Evolutionary conservation across 1,140 invertebrate genomes (phyloP).

Genomic region (Drosophila serrata): DNA sequence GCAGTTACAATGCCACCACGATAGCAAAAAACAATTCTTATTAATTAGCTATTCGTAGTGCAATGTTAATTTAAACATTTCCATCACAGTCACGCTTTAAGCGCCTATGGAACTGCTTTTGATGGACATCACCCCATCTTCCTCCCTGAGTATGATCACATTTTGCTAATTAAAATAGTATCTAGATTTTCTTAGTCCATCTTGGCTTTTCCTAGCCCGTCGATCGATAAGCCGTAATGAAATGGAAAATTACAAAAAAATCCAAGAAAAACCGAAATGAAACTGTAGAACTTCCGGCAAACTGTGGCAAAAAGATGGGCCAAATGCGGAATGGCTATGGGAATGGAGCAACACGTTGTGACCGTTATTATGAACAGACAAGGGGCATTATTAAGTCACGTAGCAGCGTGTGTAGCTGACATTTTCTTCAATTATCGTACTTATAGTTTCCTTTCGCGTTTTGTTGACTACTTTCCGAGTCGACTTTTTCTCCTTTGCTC

Average conservation of each 20-base stretch:
- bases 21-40: slow-evolving; percentile 26
- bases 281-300: slow-evolving; percentile 12
- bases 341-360: slow-evolving; percentile 61
- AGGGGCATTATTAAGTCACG: slow-evolving; percentile 79
- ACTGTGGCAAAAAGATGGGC: slow-evolving; percentile 23
- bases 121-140: background rate
- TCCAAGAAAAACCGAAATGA: slow-evolving; percentile 18
- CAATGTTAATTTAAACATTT: slow-evolving; percentile 58
- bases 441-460: slow-evolving; percentile 76
- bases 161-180: slow-evolving; percentile 50
- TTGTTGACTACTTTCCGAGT: slow-evolving; percentile 42
- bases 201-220: slow-evolving; percentile 27
- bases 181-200: slow-evolving; percentile 3
- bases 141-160: background rate
- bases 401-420: slow-evolving; percentile 76
- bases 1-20: slow-evolving; percentile 29
- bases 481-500: slow-evolving; percentile 7
- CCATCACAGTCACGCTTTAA: slow-evolving; percentile 37
- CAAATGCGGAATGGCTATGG: background rate
- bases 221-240: slow-evolving; percentile 53
- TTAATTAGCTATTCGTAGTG: slow-evolving; percentile 21
- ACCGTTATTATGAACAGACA: slow-evolving; percentile 62
- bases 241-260: slow-evolving; percentile 56
- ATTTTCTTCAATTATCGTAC: slow-evolving; percentile 81
- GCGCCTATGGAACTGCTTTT: background rate